Evolutionary conservation across 2,113 vertebrate species (phyloP).

Genomic region (Craseonycteris thonglongyai): DNA sequence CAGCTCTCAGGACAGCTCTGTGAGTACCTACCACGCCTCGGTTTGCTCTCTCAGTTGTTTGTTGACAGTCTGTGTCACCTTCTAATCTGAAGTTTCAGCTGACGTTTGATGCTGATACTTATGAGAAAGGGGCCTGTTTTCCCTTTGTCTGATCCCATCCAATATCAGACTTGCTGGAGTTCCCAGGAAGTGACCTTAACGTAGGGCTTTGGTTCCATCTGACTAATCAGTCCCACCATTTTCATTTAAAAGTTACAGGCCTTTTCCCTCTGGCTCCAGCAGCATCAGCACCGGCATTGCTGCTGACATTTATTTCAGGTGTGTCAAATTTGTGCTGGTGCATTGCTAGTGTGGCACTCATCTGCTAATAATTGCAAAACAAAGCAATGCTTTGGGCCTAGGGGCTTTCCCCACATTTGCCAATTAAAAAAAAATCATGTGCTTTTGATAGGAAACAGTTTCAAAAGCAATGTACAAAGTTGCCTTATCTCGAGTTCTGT

Average conservation of each 20-base stretch:
- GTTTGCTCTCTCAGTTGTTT: fast-evolving
- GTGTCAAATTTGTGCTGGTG: too few relatives aligned
- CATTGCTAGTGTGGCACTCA: neutral
- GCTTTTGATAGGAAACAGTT: fast-evolving
- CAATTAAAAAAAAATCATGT: neutral
- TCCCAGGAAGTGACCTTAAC: neutral
- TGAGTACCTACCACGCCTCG: conserved; percentile 51
- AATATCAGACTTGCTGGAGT: neutral
- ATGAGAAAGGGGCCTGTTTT: too few relatives aligned
- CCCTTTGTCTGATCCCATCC: neutral
- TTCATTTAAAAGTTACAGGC: neutral
- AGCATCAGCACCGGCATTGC: fast-evolving
- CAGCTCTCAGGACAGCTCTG: conserved; percentile 72
- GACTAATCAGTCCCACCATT: fast-evolving
- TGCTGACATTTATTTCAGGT: fast-evolving
- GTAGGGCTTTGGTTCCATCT: neutral
- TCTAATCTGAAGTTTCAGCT: neutral
- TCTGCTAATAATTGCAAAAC: neutral
- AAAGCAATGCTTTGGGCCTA: too few relatives aligned
- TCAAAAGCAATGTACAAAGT: neutral
- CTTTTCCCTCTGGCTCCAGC: too few relatives aligned
- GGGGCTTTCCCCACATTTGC: neutral
- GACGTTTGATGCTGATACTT: neutral
- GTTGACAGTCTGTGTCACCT: fast-evolving
- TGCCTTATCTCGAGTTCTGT: neutral